phyloP scores from a whole-genome alignment of 2,113 vertebrate genomes.

The Anarhynchus alexandrinus region DNA sequence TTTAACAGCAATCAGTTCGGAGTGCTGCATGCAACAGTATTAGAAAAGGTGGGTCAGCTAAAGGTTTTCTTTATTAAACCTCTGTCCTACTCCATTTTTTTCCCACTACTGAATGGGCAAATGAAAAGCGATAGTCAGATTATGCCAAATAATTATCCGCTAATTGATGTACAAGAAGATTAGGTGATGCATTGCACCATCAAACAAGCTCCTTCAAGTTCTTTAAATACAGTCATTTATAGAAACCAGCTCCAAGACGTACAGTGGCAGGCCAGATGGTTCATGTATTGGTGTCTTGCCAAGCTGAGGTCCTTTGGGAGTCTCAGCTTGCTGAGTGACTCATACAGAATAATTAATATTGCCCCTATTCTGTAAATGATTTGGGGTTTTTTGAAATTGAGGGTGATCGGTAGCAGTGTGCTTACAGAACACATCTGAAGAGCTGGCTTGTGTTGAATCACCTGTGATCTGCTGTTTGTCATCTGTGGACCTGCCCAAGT shows the following conservation, averaged over 20 bases:
- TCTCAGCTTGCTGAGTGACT: neutral
- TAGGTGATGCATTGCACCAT: neutral
- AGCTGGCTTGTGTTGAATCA: neutral
- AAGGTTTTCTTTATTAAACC: neutral
- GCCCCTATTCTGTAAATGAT: neutral
- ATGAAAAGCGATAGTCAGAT: neutral
- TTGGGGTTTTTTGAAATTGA: neutral
- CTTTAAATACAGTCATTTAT: neutral
- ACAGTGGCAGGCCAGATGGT: neutral
- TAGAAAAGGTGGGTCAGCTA: neutral
- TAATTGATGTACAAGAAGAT: neutral
- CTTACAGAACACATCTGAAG: neutral
- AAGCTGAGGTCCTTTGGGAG: neutral
- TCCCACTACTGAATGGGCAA: neutral
- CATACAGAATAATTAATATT: neutral
- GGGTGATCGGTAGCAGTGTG: neutral
- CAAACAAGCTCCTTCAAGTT: neutral
- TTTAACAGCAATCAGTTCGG: neutral
- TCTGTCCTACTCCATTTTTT: neutral
- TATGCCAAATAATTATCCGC: neutral
- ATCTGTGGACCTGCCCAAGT: accelerated
- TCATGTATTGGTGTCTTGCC: neutral
- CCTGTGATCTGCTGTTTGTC: neutral
- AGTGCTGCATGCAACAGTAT: neutral
- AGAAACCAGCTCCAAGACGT: neutral